These are phyloP conservation scores for Aplocera efformata DNA, from an alignment of 2,888 invertebrate species.

Conservation along the genomic window DNA sequence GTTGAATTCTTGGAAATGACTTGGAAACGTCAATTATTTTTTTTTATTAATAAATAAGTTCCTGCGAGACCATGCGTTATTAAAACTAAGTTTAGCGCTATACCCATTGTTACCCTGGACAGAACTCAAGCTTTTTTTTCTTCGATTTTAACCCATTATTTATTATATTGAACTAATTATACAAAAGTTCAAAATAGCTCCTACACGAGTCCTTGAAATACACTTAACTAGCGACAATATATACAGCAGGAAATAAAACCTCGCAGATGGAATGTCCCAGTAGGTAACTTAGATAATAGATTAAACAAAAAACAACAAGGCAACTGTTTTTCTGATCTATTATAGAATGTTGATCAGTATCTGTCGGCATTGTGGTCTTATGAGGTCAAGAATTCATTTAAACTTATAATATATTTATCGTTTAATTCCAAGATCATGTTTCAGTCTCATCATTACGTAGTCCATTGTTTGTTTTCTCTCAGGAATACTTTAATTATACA, in stretches of 20 bases:
- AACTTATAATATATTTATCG: slow-evolving; percentile 1
- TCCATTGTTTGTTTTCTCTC: slow-evolving; percentile 9
- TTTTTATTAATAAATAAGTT: too few relatives aligned
- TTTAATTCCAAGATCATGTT: slow-evolving; percentile 2
- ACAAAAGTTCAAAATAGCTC: too few relatives aligned
- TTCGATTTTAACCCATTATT: too few relatives aligned
- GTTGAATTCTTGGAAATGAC: too few relatives aligned
- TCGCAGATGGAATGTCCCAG: slow-evolving; percentile 7
- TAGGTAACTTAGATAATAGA: slow-evolving; percentile 15
- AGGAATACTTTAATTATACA: slow-evolving; percentile 3
- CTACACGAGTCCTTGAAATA: too few relatives aligned
- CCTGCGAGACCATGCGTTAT: too few relatives aligned
- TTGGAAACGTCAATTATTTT: too few relatives aligned
- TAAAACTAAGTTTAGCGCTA: too few relatives aligned
- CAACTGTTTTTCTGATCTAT: slow-evolving; percentile 14
- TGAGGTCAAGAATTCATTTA: slow-evolving; percentile 12
- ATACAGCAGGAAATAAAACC: slow-evolving; percentile 12
- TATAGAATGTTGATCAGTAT: slow-evolving; percentile 19
- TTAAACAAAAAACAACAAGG: slow-evolving; percentile 20
- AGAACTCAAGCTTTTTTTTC: too few relatives aligned
- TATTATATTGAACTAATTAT: too few relatives aligned
- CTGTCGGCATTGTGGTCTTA: slow-evolving; percentile 7
- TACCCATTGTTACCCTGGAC: too few relatives aligned
- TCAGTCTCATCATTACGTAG: background rate
- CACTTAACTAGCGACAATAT: too few relatives aligned